Conservation (phyloP, 1,140 invertebrate genomes). For the Drosophila obscura region DNA sequence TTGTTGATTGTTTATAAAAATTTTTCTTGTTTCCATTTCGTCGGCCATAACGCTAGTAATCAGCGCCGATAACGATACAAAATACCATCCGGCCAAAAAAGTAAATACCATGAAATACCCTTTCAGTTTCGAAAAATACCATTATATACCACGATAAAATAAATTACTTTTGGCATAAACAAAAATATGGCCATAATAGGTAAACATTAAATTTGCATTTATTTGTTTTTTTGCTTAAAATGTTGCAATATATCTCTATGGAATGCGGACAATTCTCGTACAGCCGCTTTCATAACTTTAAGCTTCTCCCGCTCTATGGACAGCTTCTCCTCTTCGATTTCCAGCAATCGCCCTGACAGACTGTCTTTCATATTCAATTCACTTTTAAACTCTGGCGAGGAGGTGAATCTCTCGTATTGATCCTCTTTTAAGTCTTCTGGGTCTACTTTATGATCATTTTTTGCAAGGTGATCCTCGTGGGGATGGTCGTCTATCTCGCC, state of each 20-base stretch:
- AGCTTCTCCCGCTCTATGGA: constrained; percentile 53
- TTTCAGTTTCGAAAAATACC: no score
- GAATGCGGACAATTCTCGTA: constrained; percentile 39
- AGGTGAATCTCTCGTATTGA: not conserved
- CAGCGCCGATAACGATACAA: no score
- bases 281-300: constrained; percentile 56
- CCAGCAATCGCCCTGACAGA: constrained; percentile 14
- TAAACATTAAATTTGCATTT: no score
- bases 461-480: no score
- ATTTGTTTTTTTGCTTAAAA: constrained; percentile 17
- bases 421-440: not conserved
- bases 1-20: not conserved
- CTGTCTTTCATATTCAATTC: not conserved
- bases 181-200: no score
- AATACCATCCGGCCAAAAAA: not conserved
- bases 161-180: no score
- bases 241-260: constrained; percentile 50
- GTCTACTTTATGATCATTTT: no score
- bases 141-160: no score
- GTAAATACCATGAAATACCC: not conserved
- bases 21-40: no score
- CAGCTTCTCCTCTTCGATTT: constrained; percentile 64
- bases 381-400: not conserved
- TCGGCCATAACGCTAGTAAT: no score
- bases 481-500: not conserved